A percentile compares a stretch with the other conserved stretches of the same genome.
Evolutionary conservation across 2,888 invertebrate genomes (phyloP).

Genomic region (Scaptomyza tumidula): DNA sequence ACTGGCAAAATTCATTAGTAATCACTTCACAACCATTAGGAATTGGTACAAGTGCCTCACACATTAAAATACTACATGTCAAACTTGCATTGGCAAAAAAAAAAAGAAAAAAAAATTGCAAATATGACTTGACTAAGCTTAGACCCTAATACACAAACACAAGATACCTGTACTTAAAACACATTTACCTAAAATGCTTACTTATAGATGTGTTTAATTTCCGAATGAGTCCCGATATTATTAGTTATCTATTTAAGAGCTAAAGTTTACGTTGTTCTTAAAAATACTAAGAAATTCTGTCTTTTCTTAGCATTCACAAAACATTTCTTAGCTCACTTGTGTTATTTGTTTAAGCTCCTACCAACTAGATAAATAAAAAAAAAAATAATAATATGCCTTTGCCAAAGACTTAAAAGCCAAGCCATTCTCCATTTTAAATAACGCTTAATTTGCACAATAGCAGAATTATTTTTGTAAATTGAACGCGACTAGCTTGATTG

Average conservation of each 20-base stretch:
- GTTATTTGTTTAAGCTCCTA: neutral
- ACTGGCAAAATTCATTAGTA: slow-evolving; percentile 69
- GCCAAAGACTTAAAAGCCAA: neutral
- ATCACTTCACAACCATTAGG: slow-evolving; percentile 76
- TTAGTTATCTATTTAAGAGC: neutral
- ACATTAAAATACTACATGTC: slow-evolving; percentile 8
- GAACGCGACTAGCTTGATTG: slow-evolving; percentile 52
- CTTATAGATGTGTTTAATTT: neutral
- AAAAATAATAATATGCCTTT: neutral
- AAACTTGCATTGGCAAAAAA: slow-evolving; percentile 1
- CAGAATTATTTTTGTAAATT: slow-evolving; percentile 21
- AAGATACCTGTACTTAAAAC: neutral
- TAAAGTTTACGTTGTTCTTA: neutral
- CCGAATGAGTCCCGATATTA: neutral
- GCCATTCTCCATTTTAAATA: slow-evolving; percentile 2
- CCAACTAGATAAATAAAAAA: neutral
- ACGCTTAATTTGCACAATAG: slow-evolving; percentile 14
- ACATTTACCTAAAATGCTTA: neutral
- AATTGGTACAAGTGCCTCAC: slow-evolving; percentile 73
- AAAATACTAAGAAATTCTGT: neutral
- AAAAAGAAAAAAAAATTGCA: neutral
- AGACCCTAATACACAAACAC: neutral
- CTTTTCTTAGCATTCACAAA: neutral
- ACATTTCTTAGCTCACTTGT: neutral
- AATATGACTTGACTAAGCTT: neutral